A percentile compares a stretch with the other conserved stretches of the same genome.
Conservation (phyloP, 2,888 invertebrate species). For the Podotricha telesiphe region DNA sequence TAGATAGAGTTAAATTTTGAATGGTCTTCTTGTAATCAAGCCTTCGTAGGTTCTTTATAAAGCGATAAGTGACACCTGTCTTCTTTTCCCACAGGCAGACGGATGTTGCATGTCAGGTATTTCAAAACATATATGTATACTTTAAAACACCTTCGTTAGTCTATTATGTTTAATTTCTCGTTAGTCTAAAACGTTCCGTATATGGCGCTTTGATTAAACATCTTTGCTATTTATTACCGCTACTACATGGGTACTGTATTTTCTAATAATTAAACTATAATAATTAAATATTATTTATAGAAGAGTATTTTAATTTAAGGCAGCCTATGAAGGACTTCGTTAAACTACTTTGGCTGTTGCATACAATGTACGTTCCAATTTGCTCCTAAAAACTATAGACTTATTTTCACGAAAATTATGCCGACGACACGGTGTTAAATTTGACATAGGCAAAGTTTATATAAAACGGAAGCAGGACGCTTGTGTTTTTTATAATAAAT, state of each 20-base stretch:
- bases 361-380: too few species aligned
- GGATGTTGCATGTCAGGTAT: slow-evolving; percentile 74
- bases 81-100: slow-evolving; percentile 74
- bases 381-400: too few species aligned
- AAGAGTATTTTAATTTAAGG: too few species aligned
- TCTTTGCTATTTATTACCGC: slow-evolving; percentile 26
- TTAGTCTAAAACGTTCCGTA: slow-evolving; percentile 24
- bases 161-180: slow-evolving; percentile 44
- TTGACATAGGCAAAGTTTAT: too few species aligned
- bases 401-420: too few species aligned
- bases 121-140: slow-evolving; percentile 65
- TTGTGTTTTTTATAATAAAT: too few species aligned
- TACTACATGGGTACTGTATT: slow-evolving; percentile 1
- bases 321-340: too few species aligned
- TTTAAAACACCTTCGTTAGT: slow-evolving; percentile 58
- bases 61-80: slow-evolving; percentile 78
- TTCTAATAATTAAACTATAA: slow-evolving; percentile 23
- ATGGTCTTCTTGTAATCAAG: slow-evolving; percentile 50
- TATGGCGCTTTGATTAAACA: slow-evolving; percentile 29
- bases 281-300: neutral
- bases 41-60: slow-evolving; percentile 54
- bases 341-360: too few species aligned
- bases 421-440: too few species aligned
- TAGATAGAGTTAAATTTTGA: slow-evolving; percentile 41
- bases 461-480: too few species aligned